phyloP scores from a whole-genome alignment of 92 coral and sea anemone genomes.

The Epizoanthus scotinus region DNA sequence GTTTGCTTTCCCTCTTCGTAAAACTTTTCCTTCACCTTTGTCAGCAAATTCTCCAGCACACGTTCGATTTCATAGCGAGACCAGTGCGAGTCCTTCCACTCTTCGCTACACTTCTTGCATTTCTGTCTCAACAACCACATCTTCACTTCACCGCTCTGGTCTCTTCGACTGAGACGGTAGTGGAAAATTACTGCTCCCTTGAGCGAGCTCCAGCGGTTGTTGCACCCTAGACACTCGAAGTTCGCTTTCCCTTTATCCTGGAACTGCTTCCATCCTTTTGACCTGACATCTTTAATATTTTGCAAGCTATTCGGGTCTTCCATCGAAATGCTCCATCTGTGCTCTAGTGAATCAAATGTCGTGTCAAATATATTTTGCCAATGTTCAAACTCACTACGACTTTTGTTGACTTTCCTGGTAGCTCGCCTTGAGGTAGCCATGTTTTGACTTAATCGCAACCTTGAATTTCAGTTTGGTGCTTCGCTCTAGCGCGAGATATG shows the following conservation, averaged over 20 bases:
- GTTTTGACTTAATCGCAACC: too few species aligned
- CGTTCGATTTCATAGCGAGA: background rate
- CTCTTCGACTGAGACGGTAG: background rate
- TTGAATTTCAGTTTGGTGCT: too few species aligned
- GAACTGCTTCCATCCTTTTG: slow-evolving; percentile 2
- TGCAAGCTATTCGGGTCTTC: background rate
- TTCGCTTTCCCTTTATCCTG: background rate
- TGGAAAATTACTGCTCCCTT: slow-evolving; percentile 7
- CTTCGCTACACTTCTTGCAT: background rate
- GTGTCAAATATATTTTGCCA: background rate
- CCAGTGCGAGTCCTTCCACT: background rate
- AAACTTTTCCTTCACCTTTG: slow-evolving; percentile 9
- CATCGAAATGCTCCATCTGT: background rate
- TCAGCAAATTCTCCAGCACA: slow-evolving; percentile 5
- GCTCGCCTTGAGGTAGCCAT: too few species aligned
- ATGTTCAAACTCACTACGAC: background rate
- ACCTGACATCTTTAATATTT: background rate
- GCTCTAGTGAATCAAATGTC: background rate
- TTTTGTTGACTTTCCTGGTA: too few species aligned
- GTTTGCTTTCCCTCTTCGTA: background rate
- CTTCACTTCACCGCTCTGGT: background rate
- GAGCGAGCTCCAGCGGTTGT: background rate
- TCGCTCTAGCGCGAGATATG: too few species aligned
- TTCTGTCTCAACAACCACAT: background rate
- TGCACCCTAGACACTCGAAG: background rate